Base-by-base conservation (phyloP, 1,140 invertebrate species). In the Amphibalanus amphitrite region DNA sequence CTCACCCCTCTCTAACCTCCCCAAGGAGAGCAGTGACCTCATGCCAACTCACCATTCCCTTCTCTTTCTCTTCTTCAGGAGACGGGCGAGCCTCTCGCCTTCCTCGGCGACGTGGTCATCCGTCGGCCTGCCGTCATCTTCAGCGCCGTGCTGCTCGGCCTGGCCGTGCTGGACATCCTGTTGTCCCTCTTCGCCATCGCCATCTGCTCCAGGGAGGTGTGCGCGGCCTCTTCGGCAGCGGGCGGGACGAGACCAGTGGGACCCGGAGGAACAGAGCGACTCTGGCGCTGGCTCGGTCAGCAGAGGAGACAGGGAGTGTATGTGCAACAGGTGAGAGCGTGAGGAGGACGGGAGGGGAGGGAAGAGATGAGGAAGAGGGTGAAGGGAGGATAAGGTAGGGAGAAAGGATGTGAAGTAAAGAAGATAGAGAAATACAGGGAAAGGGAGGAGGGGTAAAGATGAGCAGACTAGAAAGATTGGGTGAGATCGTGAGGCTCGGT, bases 81-180 rank as follows among this genome's bases (percentile, higher is more conserved):
- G 47, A 59, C 47, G 47, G 47, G 47, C 47, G 47, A 59, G 47
- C 47, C 47, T 8, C 47, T 59, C 10, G 47, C 47, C 10, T 59
- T 59, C 47, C 47, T 59, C 47, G 47, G 47, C 6, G 47, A 59
- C 47, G 47, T 59, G 17, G 47, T 59, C 10, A 59, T 59, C 47
- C 47, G 47, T 3, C 47, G 47, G 10, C 47, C 47, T 8, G 47
- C 47, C 1, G 47, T 59, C 6, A 59, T 59, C 47, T 59, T 59
- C 47, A 59, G 47, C 47, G 47, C 47, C 47, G 47, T 59, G 47
- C 47, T 59, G 47, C 47, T 59, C 47, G 47, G 47, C 17, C 47
- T 59, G 47, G 47, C 47, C 47, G 47, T 59, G 47, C 47, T 59
- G 47, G 47, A 59, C 47, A 59, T 59, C 47, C 47, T 59, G 47